Evolutionary conservation across 2,888 invertebrate species (phyloP).

Genomic region (Leptodirus hochenwartii): DNA sequence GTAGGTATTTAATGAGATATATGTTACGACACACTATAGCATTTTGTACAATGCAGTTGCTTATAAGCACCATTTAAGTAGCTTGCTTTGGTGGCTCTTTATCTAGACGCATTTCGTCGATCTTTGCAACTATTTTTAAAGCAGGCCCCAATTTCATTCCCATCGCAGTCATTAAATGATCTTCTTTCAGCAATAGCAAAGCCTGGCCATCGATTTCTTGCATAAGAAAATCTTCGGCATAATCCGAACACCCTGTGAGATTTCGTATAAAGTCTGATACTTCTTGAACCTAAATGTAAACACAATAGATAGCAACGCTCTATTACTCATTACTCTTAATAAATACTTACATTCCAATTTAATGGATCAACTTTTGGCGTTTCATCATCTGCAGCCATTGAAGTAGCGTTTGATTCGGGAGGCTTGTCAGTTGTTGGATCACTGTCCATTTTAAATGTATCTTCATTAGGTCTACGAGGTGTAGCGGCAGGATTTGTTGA

Average conservation of each 20-base stretch:
- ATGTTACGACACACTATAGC: too few species aligned
- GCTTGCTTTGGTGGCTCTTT: slow-evolving; percentile 29
- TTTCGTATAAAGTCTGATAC: slow-evolving; percentile 79
- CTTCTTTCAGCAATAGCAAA: slow-evolving; percentile 75
- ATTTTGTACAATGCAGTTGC: too few species aligned
- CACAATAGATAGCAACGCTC: slow-evolving; percentile 3
- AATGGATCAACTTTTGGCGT: slow-evolving; percentile 38
- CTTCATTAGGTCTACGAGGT: too few species aligned
- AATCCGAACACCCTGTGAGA: slow-evolving; percentile 78
- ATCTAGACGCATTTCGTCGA: slow-evolving; percentile 62
- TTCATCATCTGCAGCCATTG: slow-evolving; percentile 27
- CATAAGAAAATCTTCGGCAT: slow-evolving; percentile 85
- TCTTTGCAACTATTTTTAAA: slow-evolving; percentile 84
- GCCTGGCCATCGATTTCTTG: slow-evolving; percentile 97
- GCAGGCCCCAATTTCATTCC: slow-evolving; percentile 93
- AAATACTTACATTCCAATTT: slow-evolving; percentile 41
- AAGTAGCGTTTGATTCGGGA: slow-evolving; percentile 18
- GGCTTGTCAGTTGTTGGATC: slow-evolving; percentile 28
- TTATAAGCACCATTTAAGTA: too few species aligned
- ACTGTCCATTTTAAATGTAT: too few species aligned
- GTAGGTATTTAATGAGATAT: too few species aligned
- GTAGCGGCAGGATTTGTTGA: too few species aligned
- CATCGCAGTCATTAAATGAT: slow-evolving; percentile 87
- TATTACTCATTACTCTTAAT: background rate
- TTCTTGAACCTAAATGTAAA: slow-evolving; percentile 47